Evolutionary conservation across 2,888 invertebrate genomes (phyloP).

Genomic region (Amiota minor): DNA sequence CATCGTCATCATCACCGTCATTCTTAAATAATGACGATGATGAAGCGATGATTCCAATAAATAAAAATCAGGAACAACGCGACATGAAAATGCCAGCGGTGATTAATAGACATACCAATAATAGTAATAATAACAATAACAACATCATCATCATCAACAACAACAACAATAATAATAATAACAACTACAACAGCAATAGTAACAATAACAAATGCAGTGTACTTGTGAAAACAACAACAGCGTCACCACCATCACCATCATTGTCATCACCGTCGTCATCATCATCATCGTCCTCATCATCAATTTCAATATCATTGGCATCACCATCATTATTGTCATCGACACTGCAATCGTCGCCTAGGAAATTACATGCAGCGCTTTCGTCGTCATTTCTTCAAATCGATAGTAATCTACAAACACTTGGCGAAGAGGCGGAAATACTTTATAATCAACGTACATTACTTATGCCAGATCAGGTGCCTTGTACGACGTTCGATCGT

Average conservation of each 20-base stretch:
- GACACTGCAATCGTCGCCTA: slow-evolving; percentile 36
- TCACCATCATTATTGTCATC: background rate
- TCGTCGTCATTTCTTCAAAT: slow-evolving; percentile 65
- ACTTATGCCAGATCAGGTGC: slow-evolving; percentile 42
- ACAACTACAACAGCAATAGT: too few species aligned
- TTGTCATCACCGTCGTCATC: background rate
- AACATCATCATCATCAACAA: background rate
- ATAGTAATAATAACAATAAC: background rate
- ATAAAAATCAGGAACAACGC: too few species aligned
- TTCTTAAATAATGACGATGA: background rate
- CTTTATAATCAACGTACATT: slow-evolving; percentile 59
- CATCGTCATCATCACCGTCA: background rate
- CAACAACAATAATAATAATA: background rate
- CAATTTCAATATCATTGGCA: slow-evolving; percentile 1
- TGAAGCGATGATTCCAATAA: background rate
- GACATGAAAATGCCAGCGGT: background rate
- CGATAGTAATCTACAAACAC: slow-evolving; percentile 62
- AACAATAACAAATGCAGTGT: slow-evolving; percentile 16
- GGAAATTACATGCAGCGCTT: slow-evolving; percentile 60
- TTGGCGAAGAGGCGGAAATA: slow-evolving; percentile 60
- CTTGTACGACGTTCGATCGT: slow-evolving; percentile 50
- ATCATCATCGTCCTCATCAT: background rate
- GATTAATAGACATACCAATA: background rate
- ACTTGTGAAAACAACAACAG: background rate
- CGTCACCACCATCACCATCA: slow-evolving; percentile 18